These are phyloP conservation scores for Caenorhabditis zanzibari DNA, from an alignment of 2,888 invertebrate genomes.

Conservation along the genomic window DNA sequence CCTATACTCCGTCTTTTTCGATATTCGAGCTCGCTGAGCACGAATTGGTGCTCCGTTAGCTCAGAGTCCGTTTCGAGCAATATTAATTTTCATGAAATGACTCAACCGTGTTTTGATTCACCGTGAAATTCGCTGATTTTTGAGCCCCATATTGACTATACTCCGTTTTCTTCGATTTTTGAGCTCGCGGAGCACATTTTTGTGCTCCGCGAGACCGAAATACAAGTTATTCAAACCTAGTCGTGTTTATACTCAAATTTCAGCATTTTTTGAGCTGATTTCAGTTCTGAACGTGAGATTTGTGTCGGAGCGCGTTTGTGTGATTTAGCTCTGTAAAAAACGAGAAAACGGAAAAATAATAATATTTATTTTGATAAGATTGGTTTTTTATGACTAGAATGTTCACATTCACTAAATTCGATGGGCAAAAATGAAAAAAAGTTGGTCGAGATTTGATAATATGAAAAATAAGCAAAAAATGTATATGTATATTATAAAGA, in stretches of 20 bases:
- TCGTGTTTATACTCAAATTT: not conserved
- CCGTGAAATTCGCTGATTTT: not conserved
- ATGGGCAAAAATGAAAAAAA: not conserved
- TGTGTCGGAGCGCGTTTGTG: too few relatives aligned
- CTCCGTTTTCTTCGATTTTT: not conserved
- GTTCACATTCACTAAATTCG: not conserved
- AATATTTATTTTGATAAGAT: conserved; percentile 11
- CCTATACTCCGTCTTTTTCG: too few relatives aligned
- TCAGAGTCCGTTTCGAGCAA: too few relatives aligned
- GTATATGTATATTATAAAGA: not conserved
- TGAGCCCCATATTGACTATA: conserved; percentile 5
- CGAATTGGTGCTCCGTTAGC: too few relatives aligned
- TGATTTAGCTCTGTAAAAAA: too few relatives aligned
- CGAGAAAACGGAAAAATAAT: not conserved
- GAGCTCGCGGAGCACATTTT: too few relatives aligned
- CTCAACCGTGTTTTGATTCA: too few relatives aligned
- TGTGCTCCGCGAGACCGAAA: too few relatives aligned
- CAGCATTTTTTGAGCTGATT: too few relatives aligned
- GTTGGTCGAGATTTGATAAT: not conserved
- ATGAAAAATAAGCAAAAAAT: not conserved
- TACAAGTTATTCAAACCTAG: not conserved
- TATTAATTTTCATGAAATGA: too few relatives aligned
- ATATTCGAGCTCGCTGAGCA: too few relatives aligned
- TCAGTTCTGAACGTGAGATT: too few relatives aligned
- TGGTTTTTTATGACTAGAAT: conserved; percentile 14